Conservation (phyloP, 30 jellyfish, hydroid and myxozoan species). For the Calvadosia cruxmelitensis region DNA sequence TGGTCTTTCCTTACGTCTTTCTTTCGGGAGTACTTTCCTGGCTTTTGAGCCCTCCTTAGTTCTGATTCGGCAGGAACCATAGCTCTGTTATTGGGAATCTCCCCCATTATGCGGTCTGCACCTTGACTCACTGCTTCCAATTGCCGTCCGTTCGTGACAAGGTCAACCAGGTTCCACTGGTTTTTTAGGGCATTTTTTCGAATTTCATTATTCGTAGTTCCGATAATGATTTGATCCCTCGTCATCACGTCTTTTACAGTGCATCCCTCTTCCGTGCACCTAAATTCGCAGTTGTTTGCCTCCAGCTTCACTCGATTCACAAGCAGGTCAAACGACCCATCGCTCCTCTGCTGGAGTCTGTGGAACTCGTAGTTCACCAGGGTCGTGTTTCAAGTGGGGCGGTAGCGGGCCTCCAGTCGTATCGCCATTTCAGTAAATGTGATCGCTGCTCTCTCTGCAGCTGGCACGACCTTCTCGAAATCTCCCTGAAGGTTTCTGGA, state of each 20-base stretch:
- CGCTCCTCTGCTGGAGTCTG: not conserved
- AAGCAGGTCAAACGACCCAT: not conserved
- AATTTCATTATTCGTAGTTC: not conserved
- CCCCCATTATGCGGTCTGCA: too few species aligned
- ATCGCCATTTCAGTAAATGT: not conserved
- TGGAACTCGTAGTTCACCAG: not conserved
- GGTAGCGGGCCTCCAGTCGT: not conserved
- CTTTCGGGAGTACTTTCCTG: not conserved
- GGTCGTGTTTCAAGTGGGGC: not conserved
- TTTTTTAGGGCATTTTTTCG: not conserved
- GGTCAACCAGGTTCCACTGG: not conserved
- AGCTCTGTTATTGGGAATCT: not conserved
- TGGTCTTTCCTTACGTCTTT: not conserved
- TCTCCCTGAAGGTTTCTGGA: too few species aligned
- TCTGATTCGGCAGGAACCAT: not conserved
- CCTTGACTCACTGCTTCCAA: not conserved
- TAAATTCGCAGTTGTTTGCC: not conserved
- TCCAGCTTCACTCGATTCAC: not conserved
- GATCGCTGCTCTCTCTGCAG: too few species aligned
- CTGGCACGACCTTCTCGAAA: too few species aligned
- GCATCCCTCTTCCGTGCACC: constrained; percentile 2
- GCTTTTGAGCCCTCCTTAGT: not conserved
- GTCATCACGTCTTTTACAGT: not conserved
- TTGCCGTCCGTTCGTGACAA: not conserved
- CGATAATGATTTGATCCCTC: not conserved